Evolutionary conservation across 2,113 vertebrate species (phyloP), one percentile per base, ranked within the genome.

Genomic region (Pseudopipra pipra): DNA sequence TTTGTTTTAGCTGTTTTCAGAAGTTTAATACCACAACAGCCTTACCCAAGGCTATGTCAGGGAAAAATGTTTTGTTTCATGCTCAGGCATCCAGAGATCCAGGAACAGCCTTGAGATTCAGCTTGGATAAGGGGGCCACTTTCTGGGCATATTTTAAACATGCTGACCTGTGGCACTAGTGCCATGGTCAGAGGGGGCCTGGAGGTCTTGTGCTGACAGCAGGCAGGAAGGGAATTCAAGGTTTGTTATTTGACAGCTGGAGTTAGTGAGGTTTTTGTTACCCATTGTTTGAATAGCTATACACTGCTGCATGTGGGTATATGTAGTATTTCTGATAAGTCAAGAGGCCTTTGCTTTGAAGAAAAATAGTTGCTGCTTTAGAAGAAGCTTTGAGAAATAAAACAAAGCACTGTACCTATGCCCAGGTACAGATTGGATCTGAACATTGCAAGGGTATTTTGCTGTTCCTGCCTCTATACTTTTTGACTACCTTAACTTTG

Each of bases 71-170:
- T 86, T 92, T 74, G 35, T 67, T 93, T 80, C 16, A 4, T 65
- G 35, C 35, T 86, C 35, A 43, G 86, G 35, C 59, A 71, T 84
- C 28, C 67, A 55, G 85, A 83, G 63, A 54, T 74, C 22, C 59
- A 72, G 44, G 62, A 72, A 55, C 21, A 78, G 41, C 76, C 91
- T 96, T 92, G 80, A 96, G 72, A 87, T 90, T 65, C 33, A 84
- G 65, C 68, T 84, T 15, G 63, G 85, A 86, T 74, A 71, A 85
- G 80, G 86, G 35, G 68, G 19, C 66, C 11, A 6, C 59, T 88
- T 66, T 85, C 44, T 49, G 47, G 13, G 15, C 0, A 0, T 12
- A 8, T 14, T 83, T 85, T 62, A 71, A 62, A 46, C 25, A 16
- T 14, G 13, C 78, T 91, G 71, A 75, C 58, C 66, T 76, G 49